A percentile compares a stretch with the other conserved stretches of the same genome.
These are phyloP conservation scores for Hemistola chrysoprasaria DNA, from an alignment of 2,888 invertebrate genomes.

Conservation along the genomic window DNA sequence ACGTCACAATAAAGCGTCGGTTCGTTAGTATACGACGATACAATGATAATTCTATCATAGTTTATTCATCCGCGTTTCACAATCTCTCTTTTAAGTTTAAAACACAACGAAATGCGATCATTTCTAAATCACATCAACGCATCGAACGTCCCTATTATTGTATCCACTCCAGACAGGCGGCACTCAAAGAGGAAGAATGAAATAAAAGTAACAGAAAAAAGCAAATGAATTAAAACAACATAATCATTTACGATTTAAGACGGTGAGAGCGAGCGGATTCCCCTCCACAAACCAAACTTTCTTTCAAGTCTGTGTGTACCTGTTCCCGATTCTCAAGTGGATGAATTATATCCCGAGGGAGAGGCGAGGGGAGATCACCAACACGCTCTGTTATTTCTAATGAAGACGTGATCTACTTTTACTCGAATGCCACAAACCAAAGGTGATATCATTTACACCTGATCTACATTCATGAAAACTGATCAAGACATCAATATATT, in stretches of 20 bases:
- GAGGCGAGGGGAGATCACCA: conserved; percentile 57
- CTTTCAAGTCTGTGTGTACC: conserved; percentile 78
- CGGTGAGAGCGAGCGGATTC: conserved; percentile 64
- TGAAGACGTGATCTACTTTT: conserved; percentile 71
- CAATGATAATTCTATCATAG: conserved; percentile 48
- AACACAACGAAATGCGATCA: conserved; percentile 40
- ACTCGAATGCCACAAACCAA: conserved; percentile 59
- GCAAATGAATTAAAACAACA: conserved; percentile 81
- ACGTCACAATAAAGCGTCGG: conserved; percentile 28
- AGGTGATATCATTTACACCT: conserved; percentile 70
- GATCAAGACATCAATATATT: no score
- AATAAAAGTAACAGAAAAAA: conserved; percentile 69
- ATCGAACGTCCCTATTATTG: conserved; percentile 50
- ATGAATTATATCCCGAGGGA: conserved; percentile 78
- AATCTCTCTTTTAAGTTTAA: conserved; percentile 36
- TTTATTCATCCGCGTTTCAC: conserved; percentile 49
- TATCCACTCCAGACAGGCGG: conserved; percentile 77
- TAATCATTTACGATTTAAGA: conserved; percentile 79
- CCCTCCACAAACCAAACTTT: conserved; percentile 77
- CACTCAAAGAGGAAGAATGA: conserved; percentile 64
- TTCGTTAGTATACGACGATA: conserved; percentile 40
- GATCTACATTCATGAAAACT: conserved; percentile 29
- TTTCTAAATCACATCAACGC: no score
- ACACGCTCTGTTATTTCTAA: conserved; percentile 66
- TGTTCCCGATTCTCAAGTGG: conserved; percentile 78